These are phyloP conservation scores for Didymodactylos carnosus DNA, from an alignment of 2,888 invertebrate species.

Conservation along the genomic window DNA sequence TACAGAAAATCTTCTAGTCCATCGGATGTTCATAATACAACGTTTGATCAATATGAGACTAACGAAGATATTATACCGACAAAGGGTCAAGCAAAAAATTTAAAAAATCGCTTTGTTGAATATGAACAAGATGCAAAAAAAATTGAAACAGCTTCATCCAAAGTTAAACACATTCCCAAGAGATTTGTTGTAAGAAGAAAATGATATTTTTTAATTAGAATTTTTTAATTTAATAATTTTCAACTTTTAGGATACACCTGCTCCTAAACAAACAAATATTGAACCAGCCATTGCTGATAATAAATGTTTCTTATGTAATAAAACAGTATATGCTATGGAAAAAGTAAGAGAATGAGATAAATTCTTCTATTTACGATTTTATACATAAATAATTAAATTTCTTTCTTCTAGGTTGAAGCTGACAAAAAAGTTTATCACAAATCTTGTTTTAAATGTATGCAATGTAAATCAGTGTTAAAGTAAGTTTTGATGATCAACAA, in stretches of 20 bases:
- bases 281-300: slow-evolving; percentile 24
- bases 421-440: slow-evolving; percentile 76
- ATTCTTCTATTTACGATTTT: not conserved
- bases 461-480: slow-evolving; percentile 78
- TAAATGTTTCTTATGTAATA: slow-evolving; percentile 58
- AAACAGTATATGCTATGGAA: slow-evolving; percentile 88
- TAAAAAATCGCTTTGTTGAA: slow-evolving; percentile 9
- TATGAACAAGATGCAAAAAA: slow-evolving; percentile 11
- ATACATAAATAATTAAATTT: not conserved
- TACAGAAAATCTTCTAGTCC: not conserved
- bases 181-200: not conserved
- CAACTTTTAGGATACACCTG: not conserved
- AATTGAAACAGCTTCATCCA: slow-evolving; percentile 11
- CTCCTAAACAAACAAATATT: not conserved
- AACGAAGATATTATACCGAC: slow-evolving; percentile 12
- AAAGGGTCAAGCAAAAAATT: slow-evolving; percentile 8
- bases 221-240: too few species aligned
- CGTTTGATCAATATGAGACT: not conserved
- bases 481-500: slow-evolving; percentile 36
- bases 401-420: slow-evolving; percentile 47
- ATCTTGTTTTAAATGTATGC: slow-evolving; percentile 75
- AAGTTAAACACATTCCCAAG: slow-evolving; percentile 11
- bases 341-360: slow-evolving; percentile 34
- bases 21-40: not conserved
- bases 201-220: not conserved